Evolutionary conservation across 1,140 invertebrate species (phyloP).

Genomic region (Dufourea novaeangliae): DNA sequence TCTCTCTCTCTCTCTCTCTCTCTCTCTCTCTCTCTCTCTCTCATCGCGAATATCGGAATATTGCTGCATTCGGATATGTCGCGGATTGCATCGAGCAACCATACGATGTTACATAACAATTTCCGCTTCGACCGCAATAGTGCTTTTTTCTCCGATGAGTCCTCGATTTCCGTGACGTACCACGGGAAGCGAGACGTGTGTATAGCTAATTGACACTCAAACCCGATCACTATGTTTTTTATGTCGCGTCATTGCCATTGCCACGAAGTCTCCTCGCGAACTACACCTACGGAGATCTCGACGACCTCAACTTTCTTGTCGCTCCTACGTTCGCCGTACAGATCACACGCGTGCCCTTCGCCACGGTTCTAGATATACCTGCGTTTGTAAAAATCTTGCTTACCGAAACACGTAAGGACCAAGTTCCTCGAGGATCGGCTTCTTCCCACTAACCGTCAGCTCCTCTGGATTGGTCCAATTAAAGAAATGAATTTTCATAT

Average conservation of each 20-base stretch:
- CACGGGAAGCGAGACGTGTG: neutral
- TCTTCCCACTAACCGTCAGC: constrained; percentile 71
- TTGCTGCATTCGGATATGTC: neutral
- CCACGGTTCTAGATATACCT: no score
- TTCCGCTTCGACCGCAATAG: constrained; percentile 2
- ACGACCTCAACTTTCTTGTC: neutral
- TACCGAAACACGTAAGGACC: constrained; percentile 88
- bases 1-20: no score
- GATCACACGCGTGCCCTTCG: no score
- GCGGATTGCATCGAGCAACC: neutral
- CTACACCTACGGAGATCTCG: no score
- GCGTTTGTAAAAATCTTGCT: constrained; percentile 37
- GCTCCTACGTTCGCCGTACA: no score
- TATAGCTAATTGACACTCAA: constrained; percentile 10
- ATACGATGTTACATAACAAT: neutral
- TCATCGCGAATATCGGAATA: neutral
- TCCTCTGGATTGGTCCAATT: constrained; percentile 84
- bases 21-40: no score
- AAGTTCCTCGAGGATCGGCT: constrained; percentile 83
- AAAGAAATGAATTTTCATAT: constrained; percentile 83
- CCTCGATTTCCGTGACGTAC: constrained; percentile 6
- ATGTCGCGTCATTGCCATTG: neutral
- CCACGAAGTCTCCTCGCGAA: neutral
- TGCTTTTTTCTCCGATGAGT: neutral
- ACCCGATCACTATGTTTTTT: neutral